These are phyloP conservation scores for Epirrita christyi DNA, from an alignment of 2,888 invertebrate species.

Conservation along the genomic window DNA sequence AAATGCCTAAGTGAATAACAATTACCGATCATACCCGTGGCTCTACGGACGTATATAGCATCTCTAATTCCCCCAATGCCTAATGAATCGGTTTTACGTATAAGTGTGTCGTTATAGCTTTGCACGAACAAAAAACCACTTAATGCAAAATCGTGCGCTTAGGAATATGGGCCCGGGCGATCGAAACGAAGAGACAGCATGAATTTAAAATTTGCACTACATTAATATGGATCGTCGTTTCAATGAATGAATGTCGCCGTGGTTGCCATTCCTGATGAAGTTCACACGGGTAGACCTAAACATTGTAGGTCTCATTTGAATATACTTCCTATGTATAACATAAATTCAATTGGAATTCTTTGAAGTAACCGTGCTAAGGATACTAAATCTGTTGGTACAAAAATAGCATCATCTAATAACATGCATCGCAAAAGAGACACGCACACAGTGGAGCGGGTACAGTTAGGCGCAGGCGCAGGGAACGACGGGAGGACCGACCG, in stretches of 20 bases:
- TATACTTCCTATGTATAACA: constrained; percentile 83
- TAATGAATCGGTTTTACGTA: constrained; percentile 69
- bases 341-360: constrained; percentile 80
- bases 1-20: constrained; percentile 56
- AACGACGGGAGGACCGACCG: constrained; percentile 38
- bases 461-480: constrained; percentile 57
- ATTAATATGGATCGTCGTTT: constrained; percentile 84
- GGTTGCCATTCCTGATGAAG: constrained; percentile 82
- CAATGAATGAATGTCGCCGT: constrained; percentile 82
- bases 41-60: constrained; percentile 62
- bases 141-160: constrained; percentile 81
- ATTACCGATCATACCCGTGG: constrained; percentile 52
- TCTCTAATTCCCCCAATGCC: constrained; percentile 61
- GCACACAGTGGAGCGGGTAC: constrained; percentile 46
- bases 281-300: constrained; percentile 82
- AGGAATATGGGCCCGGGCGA: constrained; percentile 74
- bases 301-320: constrained; percentile 82
- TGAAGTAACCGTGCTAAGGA: constrained; percentile 77
- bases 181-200: constrained; percentile 77
- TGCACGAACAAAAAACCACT: constrained; percentile 77
- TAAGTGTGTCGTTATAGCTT: constrained; percentile 73
- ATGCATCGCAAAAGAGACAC: constrained; percentile 62
- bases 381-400: constrained; percentile 71
- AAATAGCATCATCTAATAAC: constrained; percentile 77
- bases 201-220: constrained; percentile 84